Base-by-base conservation (phyloP, 1,140 invertebrate species). In the Himalopsyche phryganea region DNA sequence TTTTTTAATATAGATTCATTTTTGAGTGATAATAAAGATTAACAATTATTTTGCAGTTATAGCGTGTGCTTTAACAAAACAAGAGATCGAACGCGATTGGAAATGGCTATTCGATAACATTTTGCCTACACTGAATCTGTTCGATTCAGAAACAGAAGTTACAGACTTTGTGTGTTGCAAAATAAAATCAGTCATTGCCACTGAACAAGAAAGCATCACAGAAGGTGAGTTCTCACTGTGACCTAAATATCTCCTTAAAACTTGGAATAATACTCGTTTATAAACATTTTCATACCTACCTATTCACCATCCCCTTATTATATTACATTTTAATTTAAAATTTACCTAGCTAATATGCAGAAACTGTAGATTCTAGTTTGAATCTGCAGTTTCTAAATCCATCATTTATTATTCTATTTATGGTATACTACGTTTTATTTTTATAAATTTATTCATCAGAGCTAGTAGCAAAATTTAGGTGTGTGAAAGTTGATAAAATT, bases 111-210 rank as follows among this genome's bases (percentile, higher is more conserved):
- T 95, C 67, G 79, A 84, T 23, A 91, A 98, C 83, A 77, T 98
- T 9, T 85, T 90, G 66, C 83, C 84, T 19, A 95, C 92, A 17
- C 77, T 98, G 32, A 85, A 88, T 71, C 88, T 86, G 15, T 97
- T 98, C 82, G 94, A 98, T 65, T 89, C 80, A 60, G 93, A 97
- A 69, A 92, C 96, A 65, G 95, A 98, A 75, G 84, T 94, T 19
- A 94, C 92, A 45, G 91, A 94, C 63, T 98, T 96, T 85, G 94
- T 98, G 7, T 87, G 85, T 63, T 96, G 93, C 69, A 98, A 99
- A 85, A 93, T 99, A 56, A 89, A 97, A 72, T 97, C 92, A 42
- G 79, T 96, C 50, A 83, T 94, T 63, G 92, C 91, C 13, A 87
- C 80, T 15, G 76, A 76, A 63, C 80, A 83, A 63, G 78, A 81